A percentile compares a stretch with the other conserved stretches of the same genome.
Conservation (phyloP, 2,888 invertebrate genomes). For the Melikaiella ostensackeni region DNA sequence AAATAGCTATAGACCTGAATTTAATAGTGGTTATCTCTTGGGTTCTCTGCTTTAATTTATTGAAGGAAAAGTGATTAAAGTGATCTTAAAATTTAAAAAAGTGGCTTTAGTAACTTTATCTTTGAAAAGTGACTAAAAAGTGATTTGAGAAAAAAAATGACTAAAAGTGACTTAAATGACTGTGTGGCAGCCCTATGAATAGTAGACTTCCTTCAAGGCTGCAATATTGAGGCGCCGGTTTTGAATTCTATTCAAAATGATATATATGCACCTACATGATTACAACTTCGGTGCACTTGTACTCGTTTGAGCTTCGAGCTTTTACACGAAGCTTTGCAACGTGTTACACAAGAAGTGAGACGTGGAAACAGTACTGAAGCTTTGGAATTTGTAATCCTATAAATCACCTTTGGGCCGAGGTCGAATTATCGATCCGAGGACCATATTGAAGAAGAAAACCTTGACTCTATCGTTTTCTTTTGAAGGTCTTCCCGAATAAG, state of each 20-base stretch:
- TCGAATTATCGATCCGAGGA: slow-evolving; percentile 58
- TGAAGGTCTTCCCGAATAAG: slow-evolving; percentile 24
- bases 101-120: too few relatives aligned
- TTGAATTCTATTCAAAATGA: slow-evolving; percentile 3
- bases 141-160: too few relatives aligned
- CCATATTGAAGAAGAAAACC: slow-evolving; percentile 5
- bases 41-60: too few relatives aligned
- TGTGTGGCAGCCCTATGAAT: too few relatives aligned
- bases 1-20: too few relatives aligned
- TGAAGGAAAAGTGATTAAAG: too few relatives aligned
- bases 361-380: slow-evolving; percentile 44
- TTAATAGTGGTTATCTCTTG: too few relatives aligned
- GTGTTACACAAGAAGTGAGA: slow-evolving; percentile 46
- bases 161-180: too few relatives aligned
- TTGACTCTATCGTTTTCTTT: background rate
- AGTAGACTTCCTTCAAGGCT: background rate
- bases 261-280: slow-evolving; percentile 32
- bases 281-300: slow-evolving; percentile 21
- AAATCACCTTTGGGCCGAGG: slow-evolving; percentile 57
- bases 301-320: background rate
- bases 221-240: background rate
- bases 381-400: slow-evolving; percentile 63
- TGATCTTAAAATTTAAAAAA: too few relatives aligned
- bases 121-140: too few relatives aligned
- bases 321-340: slow-evolving; percentile 38